Percentiles rank a stretch among this genome's conserved stretches.
Evolutionary conservation across 2,113 vertebrate genomes (phyloP).

Genomic region (Chrysemys picta): DNA sequence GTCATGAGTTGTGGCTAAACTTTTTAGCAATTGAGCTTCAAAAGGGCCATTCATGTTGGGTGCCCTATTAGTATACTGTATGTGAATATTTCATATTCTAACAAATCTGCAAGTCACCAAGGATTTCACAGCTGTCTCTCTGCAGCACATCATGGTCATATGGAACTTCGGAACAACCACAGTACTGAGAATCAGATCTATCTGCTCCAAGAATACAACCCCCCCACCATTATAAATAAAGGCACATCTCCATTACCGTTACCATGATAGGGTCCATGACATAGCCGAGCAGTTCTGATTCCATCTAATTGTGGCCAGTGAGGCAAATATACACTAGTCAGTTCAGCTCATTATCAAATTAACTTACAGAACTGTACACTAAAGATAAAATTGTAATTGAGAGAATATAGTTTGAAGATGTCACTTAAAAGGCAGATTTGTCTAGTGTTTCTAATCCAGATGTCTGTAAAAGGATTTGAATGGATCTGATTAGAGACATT

Average conservation of each 20-base stretch:
- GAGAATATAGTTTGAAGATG: background rate
- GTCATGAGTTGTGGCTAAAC: background rate
- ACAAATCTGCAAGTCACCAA: background rate
- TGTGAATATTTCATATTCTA: background rate
- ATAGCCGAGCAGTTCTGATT: background rate
- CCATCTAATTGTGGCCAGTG: background rate
- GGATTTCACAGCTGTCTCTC: background rate
- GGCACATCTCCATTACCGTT: background rate
- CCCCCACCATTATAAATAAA: background rate
- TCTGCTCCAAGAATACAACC: background rate
- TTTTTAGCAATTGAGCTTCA: background rate
- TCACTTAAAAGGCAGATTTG: background rate
- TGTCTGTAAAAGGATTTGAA: constrained; percentile 2
- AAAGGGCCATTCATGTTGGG: background rate
- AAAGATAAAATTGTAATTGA: background rate
- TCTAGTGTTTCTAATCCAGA: constrained; percentile 8
- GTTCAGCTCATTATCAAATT: background rate
- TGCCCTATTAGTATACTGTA: background rate
- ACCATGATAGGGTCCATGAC: background rate
- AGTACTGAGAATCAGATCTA: background rate
- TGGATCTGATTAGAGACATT: constrained; percentile 1
- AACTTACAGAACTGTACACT: background rate
- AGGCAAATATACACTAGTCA: background rate
- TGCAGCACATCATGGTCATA: background rate
- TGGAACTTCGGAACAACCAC: background rate